Base-by-base conservation (phyloP, 2,888 invertebrate genomes). In the Physocephala rufipes region DNA sequence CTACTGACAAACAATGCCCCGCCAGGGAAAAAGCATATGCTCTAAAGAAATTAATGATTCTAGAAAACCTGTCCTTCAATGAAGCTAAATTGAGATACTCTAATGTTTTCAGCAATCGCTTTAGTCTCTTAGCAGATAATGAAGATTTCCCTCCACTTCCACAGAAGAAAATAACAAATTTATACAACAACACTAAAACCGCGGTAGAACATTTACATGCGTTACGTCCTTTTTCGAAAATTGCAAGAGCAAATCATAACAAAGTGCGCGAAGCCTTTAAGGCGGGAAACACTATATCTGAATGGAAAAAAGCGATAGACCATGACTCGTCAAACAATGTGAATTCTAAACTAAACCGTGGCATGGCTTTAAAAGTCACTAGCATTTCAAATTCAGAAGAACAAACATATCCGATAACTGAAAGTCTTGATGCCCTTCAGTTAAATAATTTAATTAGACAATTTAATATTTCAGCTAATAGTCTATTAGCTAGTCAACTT, bases 21-120 rank as follows among this genome's bases (percentile, higher is more conserved):
- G 58, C 58, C 2, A 58, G 58, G 26, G 58, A 58, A 28, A 58
- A 58, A 28, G 58, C 58, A 1, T 58, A 26, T 16, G 28, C 16
- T 1, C 24, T 58, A 1, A 58, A 58, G 9, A 58, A 58, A 28
- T 24, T 58, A 16, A 58, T 58, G 58, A 58, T 28, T 4, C 7
- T 58, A 5, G 58, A 58, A 58, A 53, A 58, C 26, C 26, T 24
- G 2, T 26, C 12, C 1, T 58, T 58, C 16, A 58, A 24, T 24
- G 58, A 58, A 24, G 26, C 58, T 1, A 19, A 28, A 26, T 15
- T 13, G 1, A n/a, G 26, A 2, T 58, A 26, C 26, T 16, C 16
- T 28, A 24, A 24, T 19, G 15, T 58, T 1, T 21, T 4, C 9
- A 4, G 12, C 2, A 58, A 58, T 24, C 16, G 58, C 5, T 58